Evolutionary conservation across 2,888 invertebrate genomes (phyloP).

Genomic region (Aporophyla nigra): DNA sequence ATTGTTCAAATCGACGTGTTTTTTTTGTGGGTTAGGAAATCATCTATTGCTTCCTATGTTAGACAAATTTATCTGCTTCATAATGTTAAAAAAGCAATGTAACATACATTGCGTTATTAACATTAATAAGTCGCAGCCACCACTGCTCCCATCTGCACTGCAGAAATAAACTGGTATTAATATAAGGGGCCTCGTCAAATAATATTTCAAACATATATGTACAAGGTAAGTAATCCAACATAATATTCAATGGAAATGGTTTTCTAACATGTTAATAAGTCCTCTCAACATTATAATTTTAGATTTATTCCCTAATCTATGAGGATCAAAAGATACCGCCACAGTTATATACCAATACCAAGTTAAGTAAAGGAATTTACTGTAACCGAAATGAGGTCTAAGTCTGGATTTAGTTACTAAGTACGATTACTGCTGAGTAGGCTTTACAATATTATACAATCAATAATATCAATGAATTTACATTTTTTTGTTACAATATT

Average conservation of each 20-base stretch:
- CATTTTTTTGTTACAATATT: too few relatives aligned
- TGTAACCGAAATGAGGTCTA: constrained; percentile 8
- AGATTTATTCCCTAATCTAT: constrained; percentile 1
- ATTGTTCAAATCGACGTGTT: too few relatives aligned
- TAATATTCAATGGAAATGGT: neutral
- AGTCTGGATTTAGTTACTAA: constrained; percentile 7
- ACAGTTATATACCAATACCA: constrained; percentile 7
- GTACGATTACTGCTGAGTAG: neutral
- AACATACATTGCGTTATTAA: too few relatives aligned
- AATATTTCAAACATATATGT: neutral
- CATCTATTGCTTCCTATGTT: too few relatives aligned
- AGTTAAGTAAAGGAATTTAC: constrained; percentile 25
- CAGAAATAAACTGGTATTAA: too few relatives aligned
- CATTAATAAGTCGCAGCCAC: too few relatives aligned
- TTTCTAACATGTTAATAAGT: neutral
- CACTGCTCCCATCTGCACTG: too few relatives aligned
- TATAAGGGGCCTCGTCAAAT: neutral
- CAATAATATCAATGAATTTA: too few relatives aligned
- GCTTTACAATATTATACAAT: neutral
- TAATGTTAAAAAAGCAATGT: too few relatives aligned
- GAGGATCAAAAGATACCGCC: constrained; percentile 18
- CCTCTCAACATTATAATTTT: constrained; percentile 1
- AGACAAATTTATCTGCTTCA: too few relatives aligned
- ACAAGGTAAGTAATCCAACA: neutral
- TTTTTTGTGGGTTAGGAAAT: too few relatives aligned